Base-by-base conservation (phyloP, 2,888 invertebrate genomes). In the Timandra comae region DNA sequence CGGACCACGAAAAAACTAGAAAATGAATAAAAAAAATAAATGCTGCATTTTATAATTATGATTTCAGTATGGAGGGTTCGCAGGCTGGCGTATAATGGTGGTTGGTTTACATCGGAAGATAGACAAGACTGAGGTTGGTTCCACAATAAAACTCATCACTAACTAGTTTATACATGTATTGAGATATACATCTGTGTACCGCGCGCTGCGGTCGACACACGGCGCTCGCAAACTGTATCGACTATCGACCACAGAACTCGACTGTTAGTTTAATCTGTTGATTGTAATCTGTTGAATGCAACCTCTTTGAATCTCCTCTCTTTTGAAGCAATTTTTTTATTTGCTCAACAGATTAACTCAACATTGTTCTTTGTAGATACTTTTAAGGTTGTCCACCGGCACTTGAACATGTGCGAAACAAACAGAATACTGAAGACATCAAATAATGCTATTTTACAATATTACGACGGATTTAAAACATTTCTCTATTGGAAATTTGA, bases 81-180 rank as follows among this genome's bases (percentile, higher is more conserved):
- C 57, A 57, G 68, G 61, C 62, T 57, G 59, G 63, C 61, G 63
- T 60, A 59, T 64, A 59, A 62, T 63, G 62, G 66, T 66, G 64
- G 73, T 64, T 63, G 72, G 75, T 71, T 76, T 69, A 68, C 79
- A 79, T 75, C 79, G 49, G 65, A 67, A 49, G 71, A 71, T 60
- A 71, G 73, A 74, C 74, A 81, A 82, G 82, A 82, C 81, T 82
- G 82, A 82, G 78, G 80, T 73, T 72, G 79, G 77, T 79, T 75
- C 73, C 76, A 69, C 64, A 65, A 70, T 64, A 65, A 57, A 52
- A 63, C 61, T 64, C 71, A 71, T 68, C 74, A 71, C 61, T 67
- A 64, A 57, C 67, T 76, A 79, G n/a, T 68, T 64, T 69, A 65
- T 74, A 75, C 49, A 57, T 65, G 65, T 71, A 74, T 69, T 70